phyloP scores from a whole-genome alignment of 2,888 invertebrate species.

The Neoascia interrupta region DNA sequence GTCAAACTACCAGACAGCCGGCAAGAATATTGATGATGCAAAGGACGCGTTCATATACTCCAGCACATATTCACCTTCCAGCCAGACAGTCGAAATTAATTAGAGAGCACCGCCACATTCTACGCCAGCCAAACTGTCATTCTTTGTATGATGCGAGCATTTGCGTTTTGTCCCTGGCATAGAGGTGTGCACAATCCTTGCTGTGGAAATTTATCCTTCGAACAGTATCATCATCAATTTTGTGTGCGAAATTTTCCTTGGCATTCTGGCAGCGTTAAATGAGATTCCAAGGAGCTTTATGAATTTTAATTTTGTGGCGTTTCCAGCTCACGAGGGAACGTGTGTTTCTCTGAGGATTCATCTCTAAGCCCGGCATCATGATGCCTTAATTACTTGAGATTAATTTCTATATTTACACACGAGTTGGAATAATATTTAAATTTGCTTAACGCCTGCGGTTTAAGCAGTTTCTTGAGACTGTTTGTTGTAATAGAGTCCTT shows the following conservation, averaged over 20 bases:
- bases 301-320: constrained; percentile 56
- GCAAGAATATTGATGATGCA: constrained; percentile 58
- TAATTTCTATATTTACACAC: neutral
- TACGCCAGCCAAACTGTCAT: too few species aligned
- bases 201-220: too few species aligned
- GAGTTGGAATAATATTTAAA: neutral
- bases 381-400: neutral
- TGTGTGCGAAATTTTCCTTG: constrained; percentile 37
- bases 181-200: too few species aligned
- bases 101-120: constrained; percentile 2
- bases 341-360: neutral
- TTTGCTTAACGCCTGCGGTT: too few species aligned
- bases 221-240: constrained; percentile 29
- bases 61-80: neutral
- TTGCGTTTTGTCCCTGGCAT: too few species aligned
- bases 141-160: too few species aligned
- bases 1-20: constrained; percentile 31
- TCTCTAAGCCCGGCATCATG: neutral
- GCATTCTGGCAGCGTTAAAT: constrained; percentile 37
- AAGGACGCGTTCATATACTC: constrained; percentile 3
- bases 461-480: too few species aligned
- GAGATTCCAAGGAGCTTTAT: constrained; percentile 46
- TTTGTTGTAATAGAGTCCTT: too few species aligned
- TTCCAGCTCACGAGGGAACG: neutral
- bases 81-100: constrained; percentile 55